These are phyloP conservation scores for Epsilonema sp. DNA, from an alignment of 2,888 invertebrate species.

Conservation along the genomic window DNA sequence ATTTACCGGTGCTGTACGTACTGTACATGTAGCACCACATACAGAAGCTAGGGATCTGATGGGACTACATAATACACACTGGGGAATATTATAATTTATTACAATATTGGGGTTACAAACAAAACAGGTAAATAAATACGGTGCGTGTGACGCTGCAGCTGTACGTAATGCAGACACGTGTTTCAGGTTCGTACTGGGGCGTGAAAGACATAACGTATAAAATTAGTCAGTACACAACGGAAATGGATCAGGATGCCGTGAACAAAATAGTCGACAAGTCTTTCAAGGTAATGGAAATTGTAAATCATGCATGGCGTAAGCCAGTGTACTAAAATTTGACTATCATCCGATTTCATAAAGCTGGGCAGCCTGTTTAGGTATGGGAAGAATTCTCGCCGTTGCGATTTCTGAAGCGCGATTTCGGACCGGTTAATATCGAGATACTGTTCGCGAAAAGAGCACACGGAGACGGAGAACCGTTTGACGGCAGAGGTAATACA, in stretches of 20 bases:
- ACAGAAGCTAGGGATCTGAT: too few species aligned
- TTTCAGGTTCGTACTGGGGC: conserved; percentile 23
- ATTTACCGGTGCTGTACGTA: too few species aligned
- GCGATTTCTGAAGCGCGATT: conserved; percentile 14
- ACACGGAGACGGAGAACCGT: conserved; percentile 29
- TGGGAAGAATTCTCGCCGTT: conserved; percentile 22
- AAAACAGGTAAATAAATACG: too few species aligned
- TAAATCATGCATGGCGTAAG: too few species aligned
- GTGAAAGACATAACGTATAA: conserved; percentile 20
- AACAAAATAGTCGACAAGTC: conserved; percentile 15
- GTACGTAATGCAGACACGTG: too few species aligned
- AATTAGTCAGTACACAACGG: conserved; percentile 14
- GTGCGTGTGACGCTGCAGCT: too few species aligned
- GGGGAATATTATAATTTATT: too few species aligned
- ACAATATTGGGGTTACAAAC: too few species aligned
- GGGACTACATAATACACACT: too few species aligned
- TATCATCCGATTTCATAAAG: too few species aligned
- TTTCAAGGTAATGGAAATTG: conserved; percentile 17
- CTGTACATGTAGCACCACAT: too few species aligned
- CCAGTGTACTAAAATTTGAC: too few species aligned
- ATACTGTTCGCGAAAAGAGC: conserved; percentile 21
- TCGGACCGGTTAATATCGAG: conserved; percentile 23
- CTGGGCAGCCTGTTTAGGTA: conserved; percentile 16
- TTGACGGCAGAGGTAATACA: conserved; percentile 29
- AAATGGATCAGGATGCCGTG: conserved; percentile 13